phyloP scores from a whole-genome alignment of 2,888 invertebrate species.

The Dasysyrphus tricinctus region DNA sequence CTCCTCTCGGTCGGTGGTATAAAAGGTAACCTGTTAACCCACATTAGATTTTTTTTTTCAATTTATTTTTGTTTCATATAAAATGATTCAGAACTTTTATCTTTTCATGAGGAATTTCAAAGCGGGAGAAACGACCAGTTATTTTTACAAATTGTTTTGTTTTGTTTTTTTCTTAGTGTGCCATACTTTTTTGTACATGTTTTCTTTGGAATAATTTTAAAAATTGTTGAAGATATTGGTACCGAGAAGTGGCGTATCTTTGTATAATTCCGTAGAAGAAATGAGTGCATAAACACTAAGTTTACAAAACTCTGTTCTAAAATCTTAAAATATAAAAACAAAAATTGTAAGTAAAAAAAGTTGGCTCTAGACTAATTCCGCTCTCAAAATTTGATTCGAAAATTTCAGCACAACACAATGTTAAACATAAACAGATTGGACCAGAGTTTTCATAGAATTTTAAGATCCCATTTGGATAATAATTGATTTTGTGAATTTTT shows the following conservation, averaged over 20 bases:
- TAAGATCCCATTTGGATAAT: too few relatives aligned
- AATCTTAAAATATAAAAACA: too few relatives aligned
- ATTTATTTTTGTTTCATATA: not conserved
- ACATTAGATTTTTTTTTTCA: not conserved
- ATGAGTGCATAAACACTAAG: too few relatives aligned
- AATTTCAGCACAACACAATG: too few relatives aligned
- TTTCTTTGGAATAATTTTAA: not conserved
- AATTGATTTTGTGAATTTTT: too few relatives aligned
- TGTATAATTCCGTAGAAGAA: too few relatives aligned
- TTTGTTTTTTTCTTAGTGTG: not conserved
- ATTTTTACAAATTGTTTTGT: not conserved
- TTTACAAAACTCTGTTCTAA: too few relatives aligned
- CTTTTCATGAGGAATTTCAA: not conserved
- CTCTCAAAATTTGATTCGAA: too few relatives aligned
- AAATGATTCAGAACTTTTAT: constrained; percentile 20
- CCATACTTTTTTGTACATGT: not conserved
- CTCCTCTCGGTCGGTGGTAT: not conserved
- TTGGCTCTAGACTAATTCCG: too few relatives aligned
- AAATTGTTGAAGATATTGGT: not conserved
- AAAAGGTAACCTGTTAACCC: constrained; percentile 20
- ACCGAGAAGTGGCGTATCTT: not conserved
- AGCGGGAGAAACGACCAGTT: not conserved
- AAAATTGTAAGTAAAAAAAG: too few relatives aligned
- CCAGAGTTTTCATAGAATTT: too few relatives aligned
- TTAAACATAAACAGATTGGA: too few relatives aligned